Percentiles rank a stretch among this genome's conserved stretches.
Conservation (phyloP, 2,888 invertebrate species). For the Diarsia brunnea region DNA sequence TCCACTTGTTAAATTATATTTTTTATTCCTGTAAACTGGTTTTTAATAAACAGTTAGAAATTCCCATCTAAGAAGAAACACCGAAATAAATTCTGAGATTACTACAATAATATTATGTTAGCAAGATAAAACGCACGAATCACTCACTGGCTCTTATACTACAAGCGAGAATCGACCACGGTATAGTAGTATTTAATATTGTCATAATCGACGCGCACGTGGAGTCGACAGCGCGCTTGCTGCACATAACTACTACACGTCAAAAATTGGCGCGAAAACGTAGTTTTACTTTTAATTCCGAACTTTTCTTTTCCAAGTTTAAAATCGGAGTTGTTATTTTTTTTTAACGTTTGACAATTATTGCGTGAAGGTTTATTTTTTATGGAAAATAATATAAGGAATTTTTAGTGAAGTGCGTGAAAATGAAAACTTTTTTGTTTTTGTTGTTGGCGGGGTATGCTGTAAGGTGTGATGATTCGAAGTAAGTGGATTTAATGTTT, state of each 20-base stretch:
- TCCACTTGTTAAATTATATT: not conserved
- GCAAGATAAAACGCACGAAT: slow-evolving; percentile 38
- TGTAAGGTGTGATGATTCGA: slow-evolving; percentile 81
- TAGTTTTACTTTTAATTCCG: slow-evolving; percentile 34
- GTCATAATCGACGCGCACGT: slow-evolving; percentile 71
- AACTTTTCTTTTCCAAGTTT: slow-evolving; percentile 24
- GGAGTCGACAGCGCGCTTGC: slow-evolving; percentile 72
- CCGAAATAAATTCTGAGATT: not conserved
- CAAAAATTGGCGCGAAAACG: slow-evolving; percentile 74
- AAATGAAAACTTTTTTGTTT: slow-evolving; percentile 77
- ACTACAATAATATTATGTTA: not conserved
- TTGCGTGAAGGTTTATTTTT: slow-evolving; percentile 17
- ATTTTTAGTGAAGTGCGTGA: slow-evolving; percentile 61
- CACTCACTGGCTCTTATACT: slow-evolving; percentile 34
- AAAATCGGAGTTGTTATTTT: slow-evolving; percentile 4
- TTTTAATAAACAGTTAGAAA: not conserved
- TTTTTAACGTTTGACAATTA: not conserved
- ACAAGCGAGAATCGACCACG: slow-evolving; percentile 56
- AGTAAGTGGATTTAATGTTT: slow-evolving; percentile 71
- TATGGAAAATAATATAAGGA: slow-evolving; percentile 37
- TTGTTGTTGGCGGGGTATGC: slow-evolving; percentile 80
- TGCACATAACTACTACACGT: slow-evolving; percentile 64
- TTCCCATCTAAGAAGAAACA: not conserved
- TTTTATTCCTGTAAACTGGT: not conserved
- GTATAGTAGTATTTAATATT: slow-evolving; percentile 68